A percentile compares a stretch with the other conserved stretches of the same genome.
These are phyloP conservation scores for Apodemus speciosus DNA, from an alignment of 2,113 vertebrate genomes.

Conservation along the genomic window DNA sequence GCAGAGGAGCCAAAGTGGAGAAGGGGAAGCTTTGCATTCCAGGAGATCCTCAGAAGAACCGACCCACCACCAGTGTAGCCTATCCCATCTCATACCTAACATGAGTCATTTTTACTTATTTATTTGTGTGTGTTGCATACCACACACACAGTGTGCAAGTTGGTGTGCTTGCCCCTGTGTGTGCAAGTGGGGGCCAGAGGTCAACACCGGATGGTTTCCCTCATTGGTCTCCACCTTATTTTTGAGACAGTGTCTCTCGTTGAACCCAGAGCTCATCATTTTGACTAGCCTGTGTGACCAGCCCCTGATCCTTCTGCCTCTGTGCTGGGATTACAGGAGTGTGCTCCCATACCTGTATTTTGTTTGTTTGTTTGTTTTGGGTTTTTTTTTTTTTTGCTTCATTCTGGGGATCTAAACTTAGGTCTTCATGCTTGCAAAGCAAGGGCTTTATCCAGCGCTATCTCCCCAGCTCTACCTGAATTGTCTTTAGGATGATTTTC, in stretches of 20 bases:
- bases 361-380: too few species aligned
- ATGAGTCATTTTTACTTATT: not conserved
- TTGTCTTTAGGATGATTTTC: not conserved
- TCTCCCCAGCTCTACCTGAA: too few species aligned
- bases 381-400: not conserved
- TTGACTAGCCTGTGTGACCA: not conserved
- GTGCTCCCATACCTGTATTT: not conserved
- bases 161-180: too few species aligned
- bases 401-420: not conserved
- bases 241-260: not conserved
- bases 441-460: not conserved
- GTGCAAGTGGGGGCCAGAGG: not conserved
- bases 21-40: not conserved
- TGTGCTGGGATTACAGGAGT: not conserved
- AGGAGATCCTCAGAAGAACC: not conserved
- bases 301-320: not conserved
- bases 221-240: not conserved
- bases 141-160: not conserved
- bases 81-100: not conserved
- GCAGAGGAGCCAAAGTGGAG: not conserved
- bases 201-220: not conserved
- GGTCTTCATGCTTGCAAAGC: too few species aligned
- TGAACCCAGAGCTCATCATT: not conserved
- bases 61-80: fast-evolving
- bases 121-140: not conserved